These are phyloP conservation scores for Parasteatoda tepidariorum DNA, from an alignment of 1,140 invertebrate genomes.

Conservation along the genomic window DNA sequence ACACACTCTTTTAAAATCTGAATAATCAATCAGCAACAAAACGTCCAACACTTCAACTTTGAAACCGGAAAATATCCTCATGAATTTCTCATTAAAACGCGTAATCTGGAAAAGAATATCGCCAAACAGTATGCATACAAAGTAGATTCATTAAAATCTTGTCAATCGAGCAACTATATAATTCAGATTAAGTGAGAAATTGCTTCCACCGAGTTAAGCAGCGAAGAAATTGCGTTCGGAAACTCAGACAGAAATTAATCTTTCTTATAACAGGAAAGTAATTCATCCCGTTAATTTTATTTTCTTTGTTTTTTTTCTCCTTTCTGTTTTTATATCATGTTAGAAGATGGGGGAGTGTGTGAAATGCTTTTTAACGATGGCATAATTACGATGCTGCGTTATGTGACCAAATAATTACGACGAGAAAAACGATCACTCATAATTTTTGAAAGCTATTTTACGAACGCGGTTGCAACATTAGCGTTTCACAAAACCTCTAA, in stretches of 20 bases:
- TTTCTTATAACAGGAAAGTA: constrained; percentile 22
- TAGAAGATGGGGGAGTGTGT: background rate
- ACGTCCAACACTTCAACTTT: too few species aligned
- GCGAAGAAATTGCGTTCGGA: background rate
- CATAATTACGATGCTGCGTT: constrained; percentile 24
- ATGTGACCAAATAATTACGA: constrained; percentile 37
- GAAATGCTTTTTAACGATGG: constrained; percentile 32
- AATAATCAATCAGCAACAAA: too few species aligned
- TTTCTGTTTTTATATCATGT: too few species aligned
- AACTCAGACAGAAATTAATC: constrained; percentile 29
- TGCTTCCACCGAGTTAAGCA: background rate
- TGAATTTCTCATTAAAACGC: background rate
- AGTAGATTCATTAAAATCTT: constrained; percentile 22
- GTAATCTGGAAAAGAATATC: too few species aligned
- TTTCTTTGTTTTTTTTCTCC: background rate
- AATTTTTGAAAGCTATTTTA: too few species aligned
- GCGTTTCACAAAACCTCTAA: background rate
- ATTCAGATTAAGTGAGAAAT: constrained; percentile 12
- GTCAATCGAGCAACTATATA: constrained; percentile 22
- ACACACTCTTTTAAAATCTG: too few species aligned
- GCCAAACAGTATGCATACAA: background rate
- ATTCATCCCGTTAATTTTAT: constrained; percentile 1
- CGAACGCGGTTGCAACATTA: background rate
- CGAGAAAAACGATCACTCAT: background rate
- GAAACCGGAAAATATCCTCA: too few species aligned